Percentiles rank a stretch among this genome's conserved stretches.
Conservation (phyloP, 2,888 invertebrate genomes). For the Sarcophaga rosellei region DNA sequence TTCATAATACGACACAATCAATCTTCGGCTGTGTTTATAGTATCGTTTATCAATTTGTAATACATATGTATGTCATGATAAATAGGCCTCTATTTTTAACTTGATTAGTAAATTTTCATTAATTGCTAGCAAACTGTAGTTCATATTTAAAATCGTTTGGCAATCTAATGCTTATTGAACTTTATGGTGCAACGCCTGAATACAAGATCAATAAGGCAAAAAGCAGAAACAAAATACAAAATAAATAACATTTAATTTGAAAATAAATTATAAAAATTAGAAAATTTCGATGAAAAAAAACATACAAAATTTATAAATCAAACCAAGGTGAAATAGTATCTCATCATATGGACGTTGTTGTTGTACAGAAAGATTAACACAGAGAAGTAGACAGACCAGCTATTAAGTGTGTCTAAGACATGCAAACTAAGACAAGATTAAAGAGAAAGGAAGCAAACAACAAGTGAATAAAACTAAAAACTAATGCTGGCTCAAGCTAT, state of each 20-base stretch:
- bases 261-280: not conserved
- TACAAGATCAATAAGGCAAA: constrained; percentile 17
- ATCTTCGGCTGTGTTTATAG: too few relatives aligned
- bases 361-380: too few relatives aligned
- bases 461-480: constrained; percentile 4
- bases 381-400: not conserved
- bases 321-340: constrained; percentile 49
- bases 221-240: not conserved
- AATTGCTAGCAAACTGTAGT: not conserved
- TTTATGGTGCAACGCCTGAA: constrained; percentile 1
- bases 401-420: constrained; percentile 25
- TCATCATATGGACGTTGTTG: too few relatives aligned
- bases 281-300: not conserved
- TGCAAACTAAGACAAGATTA: constrained; percentile 41
- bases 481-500: not conserved
- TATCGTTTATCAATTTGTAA: too few relatives aligned
- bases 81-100: too few relatives aligned
- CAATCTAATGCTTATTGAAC: constrained; percentile 40
- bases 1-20: too few relatives aligned
- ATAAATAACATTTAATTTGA: constrained; percentile 40
- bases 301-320: constrained; percentile 17
- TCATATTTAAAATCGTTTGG: not conserved
- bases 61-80: too few relatives aligned
- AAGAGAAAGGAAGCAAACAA: constrained; percentile 50
- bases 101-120: too few relatives aligned